Conservation (phyloP, 2,113 vertebrate species). For the Boulengeromyrus knoepffleri region DNA sequence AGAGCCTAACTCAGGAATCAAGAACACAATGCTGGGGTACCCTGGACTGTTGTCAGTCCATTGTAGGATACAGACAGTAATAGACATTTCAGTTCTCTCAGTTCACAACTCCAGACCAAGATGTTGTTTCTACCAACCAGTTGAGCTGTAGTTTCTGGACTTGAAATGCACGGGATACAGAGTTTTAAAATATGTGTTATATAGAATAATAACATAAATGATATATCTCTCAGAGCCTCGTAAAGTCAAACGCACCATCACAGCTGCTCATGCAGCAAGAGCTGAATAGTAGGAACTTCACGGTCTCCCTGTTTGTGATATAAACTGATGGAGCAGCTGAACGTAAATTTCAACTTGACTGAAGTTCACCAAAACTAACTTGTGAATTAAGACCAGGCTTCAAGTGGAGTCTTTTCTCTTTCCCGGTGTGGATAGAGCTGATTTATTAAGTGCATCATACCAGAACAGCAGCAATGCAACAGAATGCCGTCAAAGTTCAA, state of each 20-base stretch:
- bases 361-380: background rate
- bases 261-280: background rate
- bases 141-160: too few relatives aligned
- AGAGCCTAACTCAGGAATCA: background rate
- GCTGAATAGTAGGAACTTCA: background rate
- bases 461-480: background rate
- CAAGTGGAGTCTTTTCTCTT: background rate
- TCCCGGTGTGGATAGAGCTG: background rate
- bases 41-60: background rate
- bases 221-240: background rate
- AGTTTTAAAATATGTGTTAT: background rate
- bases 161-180: background rate
- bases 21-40: background rate
- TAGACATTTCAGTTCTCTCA: too few relatives aligned
- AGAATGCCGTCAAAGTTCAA: background rate
- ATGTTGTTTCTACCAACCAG: too few relatives aligned
- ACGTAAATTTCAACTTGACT: background rate
- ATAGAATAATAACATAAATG: background rate
- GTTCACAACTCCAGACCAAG: too few relatives aligned
- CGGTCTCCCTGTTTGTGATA: background rate
- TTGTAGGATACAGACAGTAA: background rate
- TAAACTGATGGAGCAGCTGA: background rate
- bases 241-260: background rate
- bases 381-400: background rate
- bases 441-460: background rate